Evolutionary conservation across 2,113 vertebrate genomes (phyloP).

Genomic region (Pelvicachromis taeniatus): DNA sequence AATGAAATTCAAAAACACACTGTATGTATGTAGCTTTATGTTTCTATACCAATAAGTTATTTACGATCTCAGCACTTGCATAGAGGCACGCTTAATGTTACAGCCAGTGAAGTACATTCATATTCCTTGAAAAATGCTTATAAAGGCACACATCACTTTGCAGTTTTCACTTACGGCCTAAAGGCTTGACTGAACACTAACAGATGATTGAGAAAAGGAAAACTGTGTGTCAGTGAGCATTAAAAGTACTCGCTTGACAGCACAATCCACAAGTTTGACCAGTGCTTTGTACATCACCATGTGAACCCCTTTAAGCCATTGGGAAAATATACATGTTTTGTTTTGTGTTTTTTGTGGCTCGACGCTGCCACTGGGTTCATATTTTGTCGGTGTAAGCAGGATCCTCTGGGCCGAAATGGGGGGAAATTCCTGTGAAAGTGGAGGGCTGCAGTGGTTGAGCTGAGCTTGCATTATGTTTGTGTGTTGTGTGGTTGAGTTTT

Average conservation of each 20-base stretch:
- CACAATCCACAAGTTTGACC: neutral
- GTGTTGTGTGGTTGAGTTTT: conserved; percentile 56
- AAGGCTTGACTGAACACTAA: neutral
- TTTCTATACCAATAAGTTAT: neutral
- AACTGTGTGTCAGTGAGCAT: neutral
- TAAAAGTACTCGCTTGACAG: neutral
- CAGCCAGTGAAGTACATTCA: neutral
- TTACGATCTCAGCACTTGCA: neutral
- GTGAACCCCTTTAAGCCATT: conserved; percentile 34
- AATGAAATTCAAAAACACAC: neutral
- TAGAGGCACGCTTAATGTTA: neutral
- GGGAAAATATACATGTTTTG: conserved; percentile 45
- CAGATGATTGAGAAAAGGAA: neutral
- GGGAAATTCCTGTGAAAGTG: conserved; percentile 59
- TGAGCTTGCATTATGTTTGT: conserved; percentile 64
- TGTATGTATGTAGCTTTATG: neutral
- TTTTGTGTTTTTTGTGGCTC: conserved; percentile 37
- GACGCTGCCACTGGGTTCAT: conserved; percentile 30
- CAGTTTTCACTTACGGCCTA: neutral
- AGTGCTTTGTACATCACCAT: neutral
- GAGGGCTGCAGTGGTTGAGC: conserved; percentile 47
- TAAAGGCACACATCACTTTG: neutral
- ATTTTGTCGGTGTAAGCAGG: conserved; percentile 49
- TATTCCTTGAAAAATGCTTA: neutral
- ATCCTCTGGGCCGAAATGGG: conserved; percentile 32